Evolutionary conservation across 2,797 vertebrate species (phyloP).

Genomic region (Sarcophilus harrisii): DNA sequence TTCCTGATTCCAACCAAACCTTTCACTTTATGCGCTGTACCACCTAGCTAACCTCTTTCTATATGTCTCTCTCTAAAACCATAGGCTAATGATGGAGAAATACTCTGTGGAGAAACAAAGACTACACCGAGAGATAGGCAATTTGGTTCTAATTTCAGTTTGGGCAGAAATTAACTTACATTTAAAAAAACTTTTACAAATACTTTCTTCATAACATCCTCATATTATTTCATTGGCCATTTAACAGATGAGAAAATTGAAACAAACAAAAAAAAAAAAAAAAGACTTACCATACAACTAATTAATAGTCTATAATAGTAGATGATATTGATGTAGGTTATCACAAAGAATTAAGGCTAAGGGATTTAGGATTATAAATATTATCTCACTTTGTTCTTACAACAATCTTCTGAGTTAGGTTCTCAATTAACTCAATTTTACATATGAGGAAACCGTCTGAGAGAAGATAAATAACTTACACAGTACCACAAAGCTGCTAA

Average conservation of each 20-base stretch:
- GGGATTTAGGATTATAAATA: neutral
- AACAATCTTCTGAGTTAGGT: neutral
- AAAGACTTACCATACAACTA: neutral
- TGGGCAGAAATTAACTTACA: neutral
- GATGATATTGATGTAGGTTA: neutral
- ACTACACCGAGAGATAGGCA: neutral
- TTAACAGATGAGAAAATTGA: neutral
- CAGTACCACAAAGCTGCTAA: neutral
- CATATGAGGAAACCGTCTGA: neutral
- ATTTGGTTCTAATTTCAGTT: neutral
- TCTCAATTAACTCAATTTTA: neutral
- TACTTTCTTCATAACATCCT: neutral
- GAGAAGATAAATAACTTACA: neutral
- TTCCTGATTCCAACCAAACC: neutral
- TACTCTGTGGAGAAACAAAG: neutral
- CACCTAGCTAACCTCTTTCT: neutral
- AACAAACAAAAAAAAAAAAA: neutral
- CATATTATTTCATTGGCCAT: neutral
- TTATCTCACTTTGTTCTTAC: neutral
- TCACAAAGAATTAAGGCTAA: neutral
- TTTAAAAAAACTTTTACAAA: neutral
- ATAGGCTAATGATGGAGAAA: neutral
- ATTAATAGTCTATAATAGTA: neutral
- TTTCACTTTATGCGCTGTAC: neutral
- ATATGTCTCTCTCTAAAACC: neutral